Evolutionary conservation across 2,888 invertebrate genomes (phyloP), one percentile per base, ranked within the genome.

Genomic region (Melieria crassipennis): DNA sequence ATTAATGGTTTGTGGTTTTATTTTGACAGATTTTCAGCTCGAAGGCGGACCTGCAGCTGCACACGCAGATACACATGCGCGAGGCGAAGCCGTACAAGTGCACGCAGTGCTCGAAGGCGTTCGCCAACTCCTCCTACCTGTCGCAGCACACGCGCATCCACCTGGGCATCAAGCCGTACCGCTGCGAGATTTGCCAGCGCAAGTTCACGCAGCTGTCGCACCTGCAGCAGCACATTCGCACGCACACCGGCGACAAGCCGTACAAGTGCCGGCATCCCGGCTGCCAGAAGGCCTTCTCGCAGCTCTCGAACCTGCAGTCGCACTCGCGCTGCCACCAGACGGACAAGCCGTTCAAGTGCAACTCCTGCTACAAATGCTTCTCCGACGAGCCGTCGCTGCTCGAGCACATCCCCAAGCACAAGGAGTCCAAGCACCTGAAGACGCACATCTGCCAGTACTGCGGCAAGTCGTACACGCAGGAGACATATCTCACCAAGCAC

Each of bases 41-140:
- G 79, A 98, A 98, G 88, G 97, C 98, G 76, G 98, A 98, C 87
- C 92, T 98, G 82, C 96, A 98, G 89, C 90, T 98, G 78, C 98
- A 98, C 89, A 97, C 97, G 78, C 97, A 98, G 89, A 94, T 97
- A 84, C 98, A 99, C 89, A 97, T 99, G 91, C 94, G 98, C 81
- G 99, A 99, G 88, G 97, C 98, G 78, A 99, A 99, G 89, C 99
- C 99, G 72, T 99, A 99, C 92, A 98, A 98, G 88, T 99, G 99
- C 89, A 95, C 96, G 76, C 98, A 99, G 88, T 99, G 99, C 90
- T 94, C 96, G 82, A 99, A 99, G 89, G 96, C 97, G 80, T 99
- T 99, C 89, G 99, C 99, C 84, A 99, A 99, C 91, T 97, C 97
- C 80, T 98, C 98, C 83, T 99, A 99, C 91, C 91, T 99, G 85